Base-by-base conservation (phyloP, 1,140 invertebrate genomes). In the Drosophila arawakana region DNA sequence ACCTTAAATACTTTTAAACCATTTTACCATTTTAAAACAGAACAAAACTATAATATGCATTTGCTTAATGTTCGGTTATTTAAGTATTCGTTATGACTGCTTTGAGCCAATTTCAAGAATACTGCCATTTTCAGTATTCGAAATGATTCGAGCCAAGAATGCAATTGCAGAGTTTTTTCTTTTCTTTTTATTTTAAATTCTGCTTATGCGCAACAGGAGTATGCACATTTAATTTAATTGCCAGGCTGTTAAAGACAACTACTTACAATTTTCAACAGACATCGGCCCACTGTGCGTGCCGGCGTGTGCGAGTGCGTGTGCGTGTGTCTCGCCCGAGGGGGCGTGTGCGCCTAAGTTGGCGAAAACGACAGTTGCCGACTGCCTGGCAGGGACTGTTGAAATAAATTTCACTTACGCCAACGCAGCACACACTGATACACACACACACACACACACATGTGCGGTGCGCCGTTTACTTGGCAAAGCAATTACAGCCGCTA, bases 401-500 rank as follows among this genome's bases (percentile, higher is more conserved):
- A 88, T 88, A 86, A 88, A 88, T 86, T 86, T 86, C 83, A 86
- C 83, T 86, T 86, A 88, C 77, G 80, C 80, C 71, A 79, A 67
- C 80, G 74, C 77, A 68, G n/a, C 18, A 30, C 15, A 52, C 55
- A 73, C 63, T 21, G 18, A 60, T 50, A 67, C 49, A 41, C 70
- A 55, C 58, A 61, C 69, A 70, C 49, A 59, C 61, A 52, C 52
- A 18, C 55, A 72, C 46, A 66, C 70, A 55, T 76, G 73, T 82
- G 82, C 69, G 80, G 73, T 74, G 81, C 83, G 83, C 80, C 82
- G 83, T 88, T 86, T 88, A 88, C 82, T 88, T 86, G 83, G 83
- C 83, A 86, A 88, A 88, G 83, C 83, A 86, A 86, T 88, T 86
- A 86, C 83, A 82, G 83, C 76, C 80, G 83, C 84, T 88, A 88